These are phyloP conservation scores for Caenorhabditis zanzibari DNA, from an alignment of 2,888 invertebrate species.

Conservation along the genomic window DNA sequence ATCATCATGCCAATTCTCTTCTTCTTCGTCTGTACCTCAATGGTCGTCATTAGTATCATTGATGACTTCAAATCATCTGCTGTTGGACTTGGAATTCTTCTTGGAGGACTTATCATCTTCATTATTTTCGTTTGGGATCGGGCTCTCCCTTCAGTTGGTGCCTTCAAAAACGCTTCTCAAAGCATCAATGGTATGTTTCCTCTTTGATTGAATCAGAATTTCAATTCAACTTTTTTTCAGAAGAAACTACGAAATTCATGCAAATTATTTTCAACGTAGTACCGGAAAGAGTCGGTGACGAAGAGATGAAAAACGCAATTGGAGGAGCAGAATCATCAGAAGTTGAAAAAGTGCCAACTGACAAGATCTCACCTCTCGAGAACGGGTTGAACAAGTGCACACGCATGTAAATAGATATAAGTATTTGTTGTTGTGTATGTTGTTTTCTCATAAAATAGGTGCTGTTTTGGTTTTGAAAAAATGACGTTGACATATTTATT, in stretches of 20 bases:
- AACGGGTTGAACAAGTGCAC: conserved; percentile 53
- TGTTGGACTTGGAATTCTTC: conserved; percentile 72
- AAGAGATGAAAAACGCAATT: conserved; percentile 65
- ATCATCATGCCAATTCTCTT: conserved; percentile 81
- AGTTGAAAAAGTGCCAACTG: conserved; percentile 31
- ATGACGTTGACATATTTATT: conserved; percentile 28
- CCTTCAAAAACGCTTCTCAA: conserved; percentile 33
- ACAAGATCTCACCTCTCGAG: conserved; percentile 54
- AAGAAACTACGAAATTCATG: conserved; percentile 68
- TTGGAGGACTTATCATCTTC: conserved; percentile 74
- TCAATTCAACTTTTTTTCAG: conserved; percentile 22
- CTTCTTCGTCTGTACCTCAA: conserved; percentile 74
- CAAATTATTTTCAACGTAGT: conserved; percentile 77
- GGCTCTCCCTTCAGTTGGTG: conserved; percentile 49
- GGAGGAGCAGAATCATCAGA: conserved; percentile 41
- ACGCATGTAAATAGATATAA: conserved; percentile 48
- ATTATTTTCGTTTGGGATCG: conserved; percentile 75
- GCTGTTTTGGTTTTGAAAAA: conserved; percentile 30
- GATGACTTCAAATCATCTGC: conserved; percentile 73
- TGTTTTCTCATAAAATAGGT: conserved; percentile 21
- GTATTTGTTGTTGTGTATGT: conserved; percentile 23
- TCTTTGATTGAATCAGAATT: not conserved
- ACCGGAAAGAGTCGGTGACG: conserved; percentile 70
- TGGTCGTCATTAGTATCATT: conserved; percentile 76
- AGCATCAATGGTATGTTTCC: conserved; percentile 39